Conservation (phyloP, 2,888 invertebrate genomes). For the Dorcus parallelipipedus region DNA sequence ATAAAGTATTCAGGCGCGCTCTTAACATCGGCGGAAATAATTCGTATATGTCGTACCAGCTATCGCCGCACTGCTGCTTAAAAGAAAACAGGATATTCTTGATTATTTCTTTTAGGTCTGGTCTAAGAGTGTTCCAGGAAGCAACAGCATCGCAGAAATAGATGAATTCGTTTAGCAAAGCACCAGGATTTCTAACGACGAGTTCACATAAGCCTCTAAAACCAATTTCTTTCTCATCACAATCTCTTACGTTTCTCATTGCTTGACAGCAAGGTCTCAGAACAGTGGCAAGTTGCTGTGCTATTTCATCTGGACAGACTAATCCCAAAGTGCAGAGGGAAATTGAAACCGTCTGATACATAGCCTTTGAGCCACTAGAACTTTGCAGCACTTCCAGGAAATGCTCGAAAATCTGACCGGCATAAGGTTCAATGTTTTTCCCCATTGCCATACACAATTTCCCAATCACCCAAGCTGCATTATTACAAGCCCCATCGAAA, state of each 20-base stretch:
- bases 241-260: conserved; percentile 95
- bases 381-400: conserved; percentile 92
- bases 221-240: conserved; percentile 98
- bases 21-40: conserved; percentile 93
- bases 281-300: conserved; percentile 96
- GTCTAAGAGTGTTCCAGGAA: conserved; percentile 80
- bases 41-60: conserved; percentile 93
- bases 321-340: conserved; percentile 99
- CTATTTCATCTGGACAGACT: conserved; percentile 98
- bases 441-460: conserved; percentile 96
- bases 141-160: conserved; percentile 99
- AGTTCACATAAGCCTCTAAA: conserved; percentile 98
- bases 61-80: conserved; percentile 93
- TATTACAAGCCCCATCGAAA: conserved; percentile 97
- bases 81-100: conserved; percentile 88
- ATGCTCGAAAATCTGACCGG: conserved; percentile 81
- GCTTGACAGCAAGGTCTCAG: conserved; percentile 98
- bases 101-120: conserved; percentile 96
- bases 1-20: conserved; percentile 82
- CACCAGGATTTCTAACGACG: conserved; percentile 93
- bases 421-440: conserved; percentile 85
- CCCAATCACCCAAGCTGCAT: conserved; percentile 99
- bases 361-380: conserved; percentile 91
- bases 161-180: conserved; percentile 94
- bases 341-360: conserved; percentile 98